phyloP scores from a whole-genome alignment of 2,797 vertebrate genomes.

The Etheostoma perlongum region DNA sequence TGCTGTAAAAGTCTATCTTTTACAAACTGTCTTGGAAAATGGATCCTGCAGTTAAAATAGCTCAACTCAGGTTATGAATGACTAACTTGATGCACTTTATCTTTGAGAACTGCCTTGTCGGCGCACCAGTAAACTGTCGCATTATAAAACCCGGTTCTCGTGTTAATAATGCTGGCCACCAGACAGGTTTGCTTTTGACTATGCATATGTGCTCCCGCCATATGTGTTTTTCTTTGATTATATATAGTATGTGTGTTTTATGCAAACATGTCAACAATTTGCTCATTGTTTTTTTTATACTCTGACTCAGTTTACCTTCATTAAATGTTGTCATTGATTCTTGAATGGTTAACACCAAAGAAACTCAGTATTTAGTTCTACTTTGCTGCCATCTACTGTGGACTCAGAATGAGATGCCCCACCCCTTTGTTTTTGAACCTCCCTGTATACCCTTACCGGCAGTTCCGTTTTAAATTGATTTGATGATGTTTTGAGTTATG shows the following conservation, averaged over 20 bases:
- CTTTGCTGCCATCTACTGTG: conserved; percentile 80
- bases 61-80: conserved; percentile 70
- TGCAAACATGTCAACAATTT: conserved; percentile 19
- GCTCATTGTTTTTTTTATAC: not conserved
- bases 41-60: conserved; percentile 46
- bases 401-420: conserved; percentile 10
- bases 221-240: conserved; percentile 9
- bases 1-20: conserved; percentile 58
- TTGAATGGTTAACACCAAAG: conserved; percentile 30
- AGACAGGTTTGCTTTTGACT: conserved; percentile 32
- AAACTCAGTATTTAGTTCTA: conserved; percentile 59
- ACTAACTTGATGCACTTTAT: conserved; percentile 85
- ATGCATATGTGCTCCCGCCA: conserved; percentile 24
- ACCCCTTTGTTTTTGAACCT: not conserved
- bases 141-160: conserved; percentile 18
- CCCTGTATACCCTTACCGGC: not conserved
- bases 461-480: conserved; percentile 1
- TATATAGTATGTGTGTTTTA: conserved; percentile 28
- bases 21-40: conserved; percentile 44
- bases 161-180: conserved; percentile 12
- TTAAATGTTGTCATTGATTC: conserved; percentile 17
- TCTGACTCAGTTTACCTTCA: conserved; percentile 39
- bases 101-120: conserved; percentile 57
- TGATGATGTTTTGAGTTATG: not conserved
- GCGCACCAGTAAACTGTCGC: conserved; percentile 36